phyloP scores from a whole-genome alignment of 1,140 invertebrate genomes.

The Drosophila ironensis region DNA sequence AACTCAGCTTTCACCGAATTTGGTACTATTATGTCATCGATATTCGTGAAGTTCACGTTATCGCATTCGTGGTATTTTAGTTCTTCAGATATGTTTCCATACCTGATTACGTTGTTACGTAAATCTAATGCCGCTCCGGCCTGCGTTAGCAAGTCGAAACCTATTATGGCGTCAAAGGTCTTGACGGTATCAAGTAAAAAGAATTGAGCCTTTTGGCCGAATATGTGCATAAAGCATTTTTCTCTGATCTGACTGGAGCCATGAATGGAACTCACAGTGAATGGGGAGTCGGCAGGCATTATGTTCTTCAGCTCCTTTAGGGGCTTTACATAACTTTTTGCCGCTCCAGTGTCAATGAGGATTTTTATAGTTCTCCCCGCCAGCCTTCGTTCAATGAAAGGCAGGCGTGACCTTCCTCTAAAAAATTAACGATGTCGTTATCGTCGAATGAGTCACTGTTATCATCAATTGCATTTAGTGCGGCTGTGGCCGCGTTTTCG shows the following conservation, averaged over 20 bases:
- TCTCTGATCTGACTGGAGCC: conserved; percentile 2
- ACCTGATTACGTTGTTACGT: background rate
- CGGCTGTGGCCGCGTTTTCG: background rate
- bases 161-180: background rate
- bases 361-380: conserved; percentile 14
- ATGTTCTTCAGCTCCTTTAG: conserved; percentile 13
- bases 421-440: conserved; percentile 7
- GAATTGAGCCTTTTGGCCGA: conserved; percentile 1
- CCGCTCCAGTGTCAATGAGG: conserved; percentile 9
- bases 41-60: background rate
- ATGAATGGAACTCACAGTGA: conserved; percentile 17
- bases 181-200: background rate
- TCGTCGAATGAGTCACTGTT: background rate
- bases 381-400: conserved; percentile 5
- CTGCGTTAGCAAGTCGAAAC: background rate
- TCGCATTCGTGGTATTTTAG: conserved; percentile 1
- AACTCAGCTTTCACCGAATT: background rate
- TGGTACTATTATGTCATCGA: background rate
- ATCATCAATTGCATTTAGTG: background rate
- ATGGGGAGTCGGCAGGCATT: conserved; percentile 3
- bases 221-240: conserved; percentile 7
- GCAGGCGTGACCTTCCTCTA: conserved; percentile 17
- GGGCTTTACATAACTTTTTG: conserved; percentile 14
- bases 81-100: background rate
- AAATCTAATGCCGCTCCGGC: background rate